Evolutionary conservation across 1,140 invertebrate species (phyloP).

Genomic region (Panagrolaimus sp.): DNA sequence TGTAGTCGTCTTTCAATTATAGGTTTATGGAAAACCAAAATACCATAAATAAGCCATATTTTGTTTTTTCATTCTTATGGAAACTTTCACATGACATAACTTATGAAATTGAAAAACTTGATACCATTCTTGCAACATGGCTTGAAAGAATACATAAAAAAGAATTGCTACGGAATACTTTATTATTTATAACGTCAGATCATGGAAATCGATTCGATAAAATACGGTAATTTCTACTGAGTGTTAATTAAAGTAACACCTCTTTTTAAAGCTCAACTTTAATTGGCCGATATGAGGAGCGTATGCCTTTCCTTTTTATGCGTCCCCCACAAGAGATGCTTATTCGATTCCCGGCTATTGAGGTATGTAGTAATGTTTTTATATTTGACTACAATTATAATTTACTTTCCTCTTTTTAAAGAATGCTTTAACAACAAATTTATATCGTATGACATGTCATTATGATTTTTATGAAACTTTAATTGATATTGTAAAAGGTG

Average conservation of each 20-base stretch:
- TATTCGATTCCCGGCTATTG: constrained; percentile 65
- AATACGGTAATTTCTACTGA: constrained; percentile 62
- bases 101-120: constrained; percentile 31
- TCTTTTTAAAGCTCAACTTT: constrained; percentile 65
- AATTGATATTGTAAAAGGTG: constrained; percentile 47
- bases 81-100: constrained; percentile 44
- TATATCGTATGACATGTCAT: constrained; percentile 40
- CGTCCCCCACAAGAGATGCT: constrained; percentile 71
- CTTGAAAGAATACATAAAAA: constrained; percentile 34
- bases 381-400: constrained; percentile 69
- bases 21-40: constrained; percentile 32
- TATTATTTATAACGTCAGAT: constrained; percentile 77
- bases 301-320: constrained; percentile 77
- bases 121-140: constrained; percentile 32
- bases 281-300: constrained; percentile 77
- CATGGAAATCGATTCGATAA: constrained; percentile 81
- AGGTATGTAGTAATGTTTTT: constrained; percentile 63
- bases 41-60: constrained; percentile 22
- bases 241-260: background rate
- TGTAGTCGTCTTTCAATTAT: background rate
- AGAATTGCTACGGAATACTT: constrained; percentile 61
- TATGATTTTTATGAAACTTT: constrained; percentile 47
- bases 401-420: constrained; percentile 13
- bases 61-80: constrained; percentile 41
- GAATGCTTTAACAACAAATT: constrained; percentile 50